These are phyloP conservation scores for Hirtodrosophila cameraria DNA, from an alignment of 2,888 invertebrate species.

Conservation along the genomic window DNA sequence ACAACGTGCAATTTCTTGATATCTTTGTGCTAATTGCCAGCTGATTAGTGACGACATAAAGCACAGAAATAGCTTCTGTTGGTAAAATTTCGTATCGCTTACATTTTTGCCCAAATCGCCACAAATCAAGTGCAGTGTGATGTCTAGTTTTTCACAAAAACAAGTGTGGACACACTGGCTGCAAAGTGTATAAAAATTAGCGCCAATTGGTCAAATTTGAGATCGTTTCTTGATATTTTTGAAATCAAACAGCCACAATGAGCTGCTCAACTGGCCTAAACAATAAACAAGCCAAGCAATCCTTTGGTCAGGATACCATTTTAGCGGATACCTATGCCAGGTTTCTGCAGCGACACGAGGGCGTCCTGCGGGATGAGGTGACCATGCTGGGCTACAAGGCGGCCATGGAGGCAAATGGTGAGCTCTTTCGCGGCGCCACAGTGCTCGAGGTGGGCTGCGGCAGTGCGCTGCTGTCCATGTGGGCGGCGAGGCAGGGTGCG, in stretches of 20 bases:
- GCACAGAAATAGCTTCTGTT: too few species aligned
- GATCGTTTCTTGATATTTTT: too few species aligned
- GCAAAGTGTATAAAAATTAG: too few species aligned
- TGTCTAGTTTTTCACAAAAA: too few species aligned
- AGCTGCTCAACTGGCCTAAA: background rate
- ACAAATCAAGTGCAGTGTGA: too few species aligned
- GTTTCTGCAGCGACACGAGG: conserved; percentile 32
- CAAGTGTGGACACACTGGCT: background rate
- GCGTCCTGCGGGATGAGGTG: conserved; percentile 17
- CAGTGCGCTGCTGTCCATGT: conserved; percentile 43
- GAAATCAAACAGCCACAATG: too few species aligned
- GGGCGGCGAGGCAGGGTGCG: conserved; percentile 50
- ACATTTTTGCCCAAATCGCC: too few species aligned
- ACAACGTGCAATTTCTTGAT: too few species aligned
- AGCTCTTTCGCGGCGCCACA: conserved; percentile 30
- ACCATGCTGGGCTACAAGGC: conserved; percentile 36
- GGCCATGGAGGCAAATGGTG: conserved; percentile 30
- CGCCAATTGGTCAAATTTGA: too few species aligned
- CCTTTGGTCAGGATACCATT: background rate
- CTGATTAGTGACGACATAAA: too few species aligned
- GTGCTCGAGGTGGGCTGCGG: conserved; percentile 55
- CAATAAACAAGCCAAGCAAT: background rate
- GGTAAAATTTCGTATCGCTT: too few species aligned
- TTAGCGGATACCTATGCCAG: conserved; percentile 12
- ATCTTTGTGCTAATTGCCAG: too few species aligned